phyloP scores from a whole-genome alignment of 2,113 vertebrate genomes.

The Aphelocoma coerulescens region DNA sequence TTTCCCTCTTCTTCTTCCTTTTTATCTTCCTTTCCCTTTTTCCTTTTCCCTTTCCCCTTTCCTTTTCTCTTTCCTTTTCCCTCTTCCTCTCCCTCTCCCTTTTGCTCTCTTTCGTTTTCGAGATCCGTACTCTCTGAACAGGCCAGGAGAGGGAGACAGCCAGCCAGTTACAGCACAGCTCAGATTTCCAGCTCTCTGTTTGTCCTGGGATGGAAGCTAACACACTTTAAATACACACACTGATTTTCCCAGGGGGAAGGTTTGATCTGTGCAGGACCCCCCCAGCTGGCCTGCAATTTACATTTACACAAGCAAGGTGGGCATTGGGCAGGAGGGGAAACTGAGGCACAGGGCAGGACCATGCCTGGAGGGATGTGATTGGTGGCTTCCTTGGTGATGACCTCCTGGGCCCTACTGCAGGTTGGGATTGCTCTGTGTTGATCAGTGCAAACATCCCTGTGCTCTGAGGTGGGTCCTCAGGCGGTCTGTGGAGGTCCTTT shows the following conservation, averaged over 20 bases:
- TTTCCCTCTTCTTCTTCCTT: too few species aligned
- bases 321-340: background rate
- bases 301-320: background rate
- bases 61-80: too few species aligned
- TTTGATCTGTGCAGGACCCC: background rate
- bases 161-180: background rate
- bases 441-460: background rate
- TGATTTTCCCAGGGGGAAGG: background rate
- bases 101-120: background rate
- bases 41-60: rapidly evolving
- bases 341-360: background rate
- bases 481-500: background rate
- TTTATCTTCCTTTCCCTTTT: too few species aligned
- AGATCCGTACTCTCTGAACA: background rate
- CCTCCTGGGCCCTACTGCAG: background rate
- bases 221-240: background rate
- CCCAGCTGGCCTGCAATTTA: background rate
- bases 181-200: background rate
- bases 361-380: background rate
- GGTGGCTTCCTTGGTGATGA: background rate
- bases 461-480: background rate
- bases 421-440: background rate
- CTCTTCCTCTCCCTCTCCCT: too few species aligned
- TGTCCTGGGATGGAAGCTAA: background rate
- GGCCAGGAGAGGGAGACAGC: conserved; percentile 42